Base-by-base conservation (phyloP, 2,888 invertebrate genomes). In the Drosophila mercatorum region DNA sequence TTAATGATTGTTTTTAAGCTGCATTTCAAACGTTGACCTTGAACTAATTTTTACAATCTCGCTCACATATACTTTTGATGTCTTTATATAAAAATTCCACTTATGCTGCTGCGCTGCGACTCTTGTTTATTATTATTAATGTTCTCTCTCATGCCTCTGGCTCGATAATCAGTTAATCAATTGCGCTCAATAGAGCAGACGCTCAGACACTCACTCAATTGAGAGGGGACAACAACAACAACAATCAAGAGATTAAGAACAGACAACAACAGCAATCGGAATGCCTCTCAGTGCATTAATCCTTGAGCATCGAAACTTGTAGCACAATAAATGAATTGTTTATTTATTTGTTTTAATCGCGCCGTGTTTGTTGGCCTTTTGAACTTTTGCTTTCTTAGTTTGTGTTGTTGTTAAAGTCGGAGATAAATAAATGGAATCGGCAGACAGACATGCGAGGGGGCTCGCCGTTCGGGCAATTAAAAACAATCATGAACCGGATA, bases 91-190 rank as follows among this genome's bases (percentile, higher is more conserved):
- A 61, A 81, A 65, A 60, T 74, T 66, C 59, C 55, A 72, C 68
- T 79, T 85, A 88, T 82, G 87, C 67, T 88, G 57, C 22, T 88
- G 57, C 22, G 22, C 26, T 10, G 8, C 22, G 41, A 44, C 31
- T 53, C 67, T 71, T 71, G 36, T 41, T 31, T 69, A 63, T 46
- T 66, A 57, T 63, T 60, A 75, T 53, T 31, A 68, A 47, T 55
- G 12, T 43, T 68, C 67, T 52, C 67, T 41, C 67, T 41, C 53
- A 46, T 44, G 61, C 49, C 44, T 38, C 52, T 53, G 51, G 26
- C 44, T 72, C 58, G 53, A 72, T 84, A 89, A 88, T 84, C 89
- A 77, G 61, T 77, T 84, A 84, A 83, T 83, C 83, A 66, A 87
- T 81, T 68, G 72, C 61, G 85, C 83, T 83, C 83, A 89, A 75